phyloP scores from a whole-genome alignment of 2,888 invertebrate species.

The Mellilla xanthometata region DNA sequence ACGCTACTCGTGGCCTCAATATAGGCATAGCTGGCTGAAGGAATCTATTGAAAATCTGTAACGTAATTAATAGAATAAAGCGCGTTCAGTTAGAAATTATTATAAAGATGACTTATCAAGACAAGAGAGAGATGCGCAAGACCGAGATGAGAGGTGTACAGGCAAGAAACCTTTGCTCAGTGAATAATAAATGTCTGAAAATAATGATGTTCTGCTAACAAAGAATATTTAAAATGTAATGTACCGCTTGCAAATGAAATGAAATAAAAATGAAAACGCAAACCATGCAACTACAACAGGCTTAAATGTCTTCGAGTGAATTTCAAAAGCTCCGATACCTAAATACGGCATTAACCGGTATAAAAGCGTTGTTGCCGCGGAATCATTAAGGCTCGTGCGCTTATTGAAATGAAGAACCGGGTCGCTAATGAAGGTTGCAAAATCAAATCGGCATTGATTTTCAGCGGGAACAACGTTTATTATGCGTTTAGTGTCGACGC shows the following conservation, averaged over 20 bases:
- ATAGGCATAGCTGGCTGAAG: too few relatives aligned
- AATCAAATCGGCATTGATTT: conserved; percentile 78
- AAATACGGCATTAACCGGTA: conserved; percentile 73
- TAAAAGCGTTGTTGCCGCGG: conserved; percentile 71
- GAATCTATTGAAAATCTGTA: too few relatives aligned
- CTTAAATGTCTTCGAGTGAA: conserved; percentile 35
- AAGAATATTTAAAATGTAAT: too few relatives aligned
- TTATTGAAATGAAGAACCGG: conserved; percentile 79
- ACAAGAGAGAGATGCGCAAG: too few relatives aligned
- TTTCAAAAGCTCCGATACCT: conserved; percentile 75
- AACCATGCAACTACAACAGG: conserved; percentile 51
- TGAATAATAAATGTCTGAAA: too few relatives aligned
- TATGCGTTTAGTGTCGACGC: conserved; percentile 62
- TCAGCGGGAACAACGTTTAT: conserved; percentile 66
- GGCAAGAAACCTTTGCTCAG: too few relatives aligned
- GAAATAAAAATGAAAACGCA: conserved; percentile 49
- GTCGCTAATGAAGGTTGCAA: conserved; percentile 78
- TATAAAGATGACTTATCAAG: too few relatives aligned
- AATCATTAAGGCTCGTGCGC: conserved; percentile 72
- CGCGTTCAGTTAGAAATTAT: too few relatives aligned
- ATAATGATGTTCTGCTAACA: too few relatives aligned
- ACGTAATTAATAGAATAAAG: too few relatives aligned
- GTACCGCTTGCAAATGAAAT: conserved; percentile 43
- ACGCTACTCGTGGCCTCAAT: conserved; percentile 43
- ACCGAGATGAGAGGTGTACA: too few relatives aligned